These are phyloP conservation scores for Chaetophractus vellerosus DNA, from an alignment of 2,797 vertebrate genomes.

Conservation along the genomic window DNA sequence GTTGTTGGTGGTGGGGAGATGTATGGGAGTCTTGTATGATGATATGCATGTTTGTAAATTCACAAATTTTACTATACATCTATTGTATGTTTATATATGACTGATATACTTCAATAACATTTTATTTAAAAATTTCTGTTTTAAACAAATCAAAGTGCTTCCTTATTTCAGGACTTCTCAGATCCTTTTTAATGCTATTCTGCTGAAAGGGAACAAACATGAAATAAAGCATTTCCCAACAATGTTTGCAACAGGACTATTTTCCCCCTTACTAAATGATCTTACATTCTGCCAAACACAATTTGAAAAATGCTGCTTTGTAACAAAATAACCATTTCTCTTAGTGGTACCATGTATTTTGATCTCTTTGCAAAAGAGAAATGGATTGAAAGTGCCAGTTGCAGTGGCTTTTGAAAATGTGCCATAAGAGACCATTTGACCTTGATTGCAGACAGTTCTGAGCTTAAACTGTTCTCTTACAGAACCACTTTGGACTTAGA, in stretches of 20 bases:
- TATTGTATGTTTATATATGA: too few relatives aligned
- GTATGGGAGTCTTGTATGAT: too few relatives aligned
- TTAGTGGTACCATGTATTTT: slow-evolving; percentile 41
- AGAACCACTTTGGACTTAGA: slow-evolving; percentile 2
- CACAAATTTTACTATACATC: too few relatives aligned
- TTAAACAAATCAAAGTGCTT: neutral
- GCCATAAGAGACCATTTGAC: slow-evolving; percentile 9
- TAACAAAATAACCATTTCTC: slow-evolving; percentile 61
- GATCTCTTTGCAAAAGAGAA: slow-evolving; percentile 63
- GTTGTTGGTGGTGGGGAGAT: too few relatives aligned
- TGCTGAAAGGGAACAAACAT: neutral
- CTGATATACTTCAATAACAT: too few relatives aligned
- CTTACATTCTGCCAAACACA: slow-evolving; percentile 35
- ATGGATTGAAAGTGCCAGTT: slow-evolving; percentile 53
- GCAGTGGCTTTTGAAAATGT: slow-evolving; percentile 36
- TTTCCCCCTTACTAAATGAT: neutral
- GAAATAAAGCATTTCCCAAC: neutral
- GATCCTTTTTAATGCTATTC: neutral
- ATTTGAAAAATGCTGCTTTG: slow-evolving; percentile 51
- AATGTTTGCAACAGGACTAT: neutral
- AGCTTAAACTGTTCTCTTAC: neutral
- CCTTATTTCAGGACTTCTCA: neutral
- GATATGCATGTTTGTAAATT: too few relatives aligned
- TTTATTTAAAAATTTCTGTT: too few relatives aligned
- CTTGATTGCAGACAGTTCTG: slow-evolving; percentile 1